Evolutionary conservation across 2,797 vertebrate genomes (phyloP), one percentile per base, ranked within the genome.

Genomic region (Phrynocephalus forsythii): DNA sequence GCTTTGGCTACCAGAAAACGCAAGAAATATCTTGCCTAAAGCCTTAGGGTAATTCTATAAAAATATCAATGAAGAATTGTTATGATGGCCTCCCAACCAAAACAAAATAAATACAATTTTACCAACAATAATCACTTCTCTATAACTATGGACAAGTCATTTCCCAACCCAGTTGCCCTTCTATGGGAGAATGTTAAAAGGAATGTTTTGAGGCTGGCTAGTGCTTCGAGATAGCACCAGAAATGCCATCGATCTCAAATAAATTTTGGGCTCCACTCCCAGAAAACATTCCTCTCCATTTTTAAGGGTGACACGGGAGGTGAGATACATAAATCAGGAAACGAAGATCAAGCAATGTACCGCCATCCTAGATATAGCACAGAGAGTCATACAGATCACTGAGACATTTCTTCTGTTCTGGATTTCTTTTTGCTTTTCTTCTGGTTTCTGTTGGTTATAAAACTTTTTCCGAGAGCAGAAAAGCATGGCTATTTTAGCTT

Each of bases 61-160:
- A 97, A 96, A 96, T 90, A 90, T 95, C 96, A 96, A 96, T 95
- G 96, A 96, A 95, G 93, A 93, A 92, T 95, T 96, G 95, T 96
- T 96, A 96, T 94, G 95, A 94, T 94, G 94, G 94, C 94, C 94
- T 97, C 91, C 91, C 91, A 89, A 95, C 94, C 89, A 95, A 96
- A 38, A 92, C 84, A 94, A 97, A 96, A 96, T 93, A 95, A 96
- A 95, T 89, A 95, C 92, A 92, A 96, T 92, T 96, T 95, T 94
- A 93, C 75, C 88, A 78, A 78, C 63, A 91, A 87, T 94, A 95
- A 96, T 95, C 94, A 94, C 93, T 95, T 93, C 88, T 92, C 92
- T 91, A 94, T 90, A 95, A 93, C 91, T 88, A 94, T 67, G 52
- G 93, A 84, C 88, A 38, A 88, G 84, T 91, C 92, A 94, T 73